Base-by-base conservation (phyloP, 2,888 invertebrate species). In the Adelognathus sp. region DNA sequence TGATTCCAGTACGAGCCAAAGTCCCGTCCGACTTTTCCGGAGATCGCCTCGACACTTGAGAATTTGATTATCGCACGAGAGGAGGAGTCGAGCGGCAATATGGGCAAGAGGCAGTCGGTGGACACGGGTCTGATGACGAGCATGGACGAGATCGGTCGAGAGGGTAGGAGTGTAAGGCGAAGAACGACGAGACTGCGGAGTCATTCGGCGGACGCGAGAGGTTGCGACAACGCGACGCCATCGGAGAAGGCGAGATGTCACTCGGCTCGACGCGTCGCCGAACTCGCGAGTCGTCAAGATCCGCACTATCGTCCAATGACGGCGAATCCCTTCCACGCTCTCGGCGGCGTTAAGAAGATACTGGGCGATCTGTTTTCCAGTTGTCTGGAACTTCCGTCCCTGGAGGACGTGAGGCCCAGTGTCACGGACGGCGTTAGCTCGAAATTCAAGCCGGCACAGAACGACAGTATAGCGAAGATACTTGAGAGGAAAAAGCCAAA, bases 201-300 rank as follows among this genome's bases (percentile, higher is more conserved):
- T 76, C 90, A 87, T 39, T 91, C 91, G 44, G 91, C 91, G 1
- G 91, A 90, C 56, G 91, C 91, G 6, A 84, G 87, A 46, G 90
- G 90, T 4, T 88, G 88, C 76, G 88, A 88, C 63, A 88, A 88
- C 66, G 93, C 95, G 1, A 93, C 94, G 50, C 95, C 95, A 4
- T 95, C 95, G 86, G 96, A 96, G 86, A 95, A 95, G 88, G 96
- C 96, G 1, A 93, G 96, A 33, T 95, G 95, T 79, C 96, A 95
- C 87, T 94, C 94, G 73, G 92, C 95, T 81, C 92, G 93, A 72
- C 91, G 93, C 61, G 95, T 97, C 6, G 97, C 96, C 63, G 96
- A 97, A 92, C 95, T 96, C 79, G 98, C 98, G 95, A 95, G 97
- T 90, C 94, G 96, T 83, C 95, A 96, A 84, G 97, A 97, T 92